Percentiles rank a stretch among this genome's conserved stretches.
Conservation (phyloP, 2,113 vertebrate genomes). For the Oreochromis aureus region DNA sequence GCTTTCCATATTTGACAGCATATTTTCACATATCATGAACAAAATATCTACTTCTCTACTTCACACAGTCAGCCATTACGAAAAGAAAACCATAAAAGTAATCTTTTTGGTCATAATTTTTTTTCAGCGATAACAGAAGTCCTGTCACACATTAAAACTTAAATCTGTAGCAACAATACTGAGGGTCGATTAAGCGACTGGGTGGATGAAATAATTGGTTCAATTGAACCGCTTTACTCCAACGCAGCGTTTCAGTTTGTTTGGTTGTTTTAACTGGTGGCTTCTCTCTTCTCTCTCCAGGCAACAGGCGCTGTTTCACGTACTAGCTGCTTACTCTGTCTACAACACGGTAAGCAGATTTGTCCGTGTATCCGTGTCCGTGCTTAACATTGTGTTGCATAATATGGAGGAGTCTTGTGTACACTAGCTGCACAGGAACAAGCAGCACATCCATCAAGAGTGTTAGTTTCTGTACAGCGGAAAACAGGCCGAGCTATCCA, state of each 20-base stretch:
- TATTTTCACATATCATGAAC: background rate
- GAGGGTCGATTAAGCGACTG: background rate
- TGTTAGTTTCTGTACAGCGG: background rate
- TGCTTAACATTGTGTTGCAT: background rate
- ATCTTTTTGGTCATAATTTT: background rate
- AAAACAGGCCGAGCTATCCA: background rate
- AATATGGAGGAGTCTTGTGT: background rate
- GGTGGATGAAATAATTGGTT: background rate
- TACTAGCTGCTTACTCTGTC: slow-evolving; percentile 88
- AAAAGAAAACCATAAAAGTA: background rate
- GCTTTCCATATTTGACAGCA: background rate
- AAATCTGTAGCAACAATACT: background rate
- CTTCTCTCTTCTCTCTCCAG: slow-evolving; percentile 66
- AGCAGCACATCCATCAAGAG: background rate
- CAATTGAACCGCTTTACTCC: background rate
- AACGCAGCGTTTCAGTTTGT: background rate
- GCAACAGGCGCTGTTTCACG: slow-evolving; percentile 87
- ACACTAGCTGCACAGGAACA: background rate
- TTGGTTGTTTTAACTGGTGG: background rate
- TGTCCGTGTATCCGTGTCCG: background rate
- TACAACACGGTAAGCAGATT: slow-evolving; percentile 86
- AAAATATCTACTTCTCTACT: background rate
- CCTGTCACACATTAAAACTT: background rate
- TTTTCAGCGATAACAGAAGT: background rate
- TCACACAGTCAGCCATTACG: fast-evolving